These are phyloP conservation scores for Malurus leucopterus DNA, from an alignment of 2,797 vertebrate genomes.

Conservation along the genomic window DNA sequence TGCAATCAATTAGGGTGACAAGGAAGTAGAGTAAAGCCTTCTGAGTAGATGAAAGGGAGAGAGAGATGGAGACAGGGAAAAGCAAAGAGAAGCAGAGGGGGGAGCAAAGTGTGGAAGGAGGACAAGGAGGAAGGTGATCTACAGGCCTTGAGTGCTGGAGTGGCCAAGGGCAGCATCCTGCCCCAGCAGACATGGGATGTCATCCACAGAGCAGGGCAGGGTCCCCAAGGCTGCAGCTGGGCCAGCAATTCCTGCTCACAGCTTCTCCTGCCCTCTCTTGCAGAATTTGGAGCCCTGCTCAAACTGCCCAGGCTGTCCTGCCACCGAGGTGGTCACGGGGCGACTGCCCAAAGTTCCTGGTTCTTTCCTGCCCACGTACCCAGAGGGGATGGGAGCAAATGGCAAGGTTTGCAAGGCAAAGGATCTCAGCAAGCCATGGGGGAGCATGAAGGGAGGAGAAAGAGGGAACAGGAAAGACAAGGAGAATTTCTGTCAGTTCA, in stretches of 20 bases:
- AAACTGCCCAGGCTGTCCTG: background rate
- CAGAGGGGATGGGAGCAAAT: background rate
- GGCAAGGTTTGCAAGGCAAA: background rate
- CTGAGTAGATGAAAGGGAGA: conserved; percentile 90
- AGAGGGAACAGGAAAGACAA: background rate
- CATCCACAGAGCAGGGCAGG: background rate
- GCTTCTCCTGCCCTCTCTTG: background rate
- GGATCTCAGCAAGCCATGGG: background rate
- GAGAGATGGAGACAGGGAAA: conserved; percentile 58
- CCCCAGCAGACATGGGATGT: accelerated
- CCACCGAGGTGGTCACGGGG: accelerated
- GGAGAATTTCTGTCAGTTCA: background rate
- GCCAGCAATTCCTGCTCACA: background rate
- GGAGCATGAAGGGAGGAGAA: background rate
- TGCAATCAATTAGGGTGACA: conserved; percentile 99
- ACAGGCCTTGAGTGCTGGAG: background rate
- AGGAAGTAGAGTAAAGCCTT: conserved; percentile 99
- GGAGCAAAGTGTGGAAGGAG: background rate
- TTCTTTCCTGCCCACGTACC: background rate
- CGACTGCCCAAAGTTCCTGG: background rate
- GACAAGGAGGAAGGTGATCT: background rate
- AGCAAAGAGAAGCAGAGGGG: conserved; percentile 28
- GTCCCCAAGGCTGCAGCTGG: background rate
- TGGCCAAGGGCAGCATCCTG: background rate
- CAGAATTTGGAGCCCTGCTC: background rate